Percentiles rank a stretch among this genome's conserved stretches.
Evolutionary conservation across 53 echinoderm and acorn worm species (phyloP).

Genomic region (Echinarachnius parma): DNA sequence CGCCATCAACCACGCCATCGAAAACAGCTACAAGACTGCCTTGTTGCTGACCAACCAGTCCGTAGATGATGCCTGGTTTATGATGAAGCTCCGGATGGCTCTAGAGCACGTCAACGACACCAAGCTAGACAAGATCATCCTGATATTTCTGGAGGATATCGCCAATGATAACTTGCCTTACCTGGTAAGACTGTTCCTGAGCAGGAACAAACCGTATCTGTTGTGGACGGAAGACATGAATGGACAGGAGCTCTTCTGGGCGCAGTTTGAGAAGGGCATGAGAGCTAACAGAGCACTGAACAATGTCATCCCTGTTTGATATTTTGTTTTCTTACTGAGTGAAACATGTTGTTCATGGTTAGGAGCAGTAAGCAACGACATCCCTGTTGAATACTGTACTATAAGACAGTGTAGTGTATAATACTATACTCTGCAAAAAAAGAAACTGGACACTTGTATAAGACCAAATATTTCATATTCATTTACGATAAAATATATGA

Average conservation of each 20-base stretch:
- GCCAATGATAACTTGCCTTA: conserved; percentile 22
- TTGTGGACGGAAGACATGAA: conserved; percentile 20
- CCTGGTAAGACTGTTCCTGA: conserved; percentile 30
- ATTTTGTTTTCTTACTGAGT: too few species aligned
- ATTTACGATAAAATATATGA: too few species aligned
- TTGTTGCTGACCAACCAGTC: conserved; percentile 26
- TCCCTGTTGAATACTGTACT: too few species aligned
- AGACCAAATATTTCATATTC: too few species aligned
- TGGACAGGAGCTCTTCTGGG: conserved; percentile 30
- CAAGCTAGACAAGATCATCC: conserved; percentile 29
- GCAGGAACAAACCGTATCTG: conserved; percentile 31
- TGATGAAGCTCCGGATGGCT: conserved; percentile 37
- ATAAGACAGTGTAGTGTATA: too few species aligned
- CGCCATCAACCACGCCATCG: conserved; percentile 17
- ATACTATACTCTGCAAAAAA: too few species aligned
- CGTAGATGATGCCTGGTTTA: conserved; percentile 27
- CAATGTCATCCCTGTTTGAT: conserved; percentile 23
- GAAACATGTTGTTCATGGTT: too few species aligned
- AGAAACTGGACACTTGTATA: too few species aligned
- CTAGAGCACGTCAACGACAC: conserved; percentile 38
- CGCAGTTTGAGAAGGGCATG: conserved; percentile 28
- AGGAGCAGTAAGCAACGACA: too few species aligned
- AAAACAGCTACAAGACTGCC: conserved; percentile 29
- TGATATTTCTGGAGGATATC: conserved; percentile 35
- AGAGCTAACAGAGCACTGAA: conserved; percentile 13